Conservation (phyloP, 1,140 invertebrate genomes). For the Bursaphelenchus mucronatus region DNA sequence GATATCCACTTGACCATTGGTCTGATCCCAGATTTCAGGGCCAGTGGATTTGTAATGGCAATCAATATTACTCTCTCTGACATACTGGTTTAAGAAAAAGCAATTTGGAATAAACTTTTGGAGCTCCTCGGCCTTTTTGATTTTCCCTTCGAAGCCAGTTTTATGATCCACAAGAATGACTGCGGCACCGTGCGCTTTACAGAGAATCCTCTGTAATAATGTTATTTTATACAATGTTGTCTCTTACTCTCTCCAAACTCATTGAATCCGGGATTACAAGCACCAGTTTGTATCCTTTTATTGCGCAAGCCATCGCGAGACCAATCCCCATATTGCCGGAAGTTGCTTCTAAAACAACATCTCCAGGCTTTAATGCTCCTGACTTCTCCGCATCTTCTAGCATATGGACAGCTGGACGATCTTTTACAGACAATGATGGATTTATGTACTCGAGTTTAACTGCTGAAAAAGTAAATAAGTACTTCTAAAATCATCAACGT, state of each 20-base stretch:
- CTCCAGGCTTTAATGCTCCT: conserved; percentile 59
- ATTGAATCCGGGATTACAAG: conserved; percentile 62
- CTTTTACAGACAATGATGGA: conserved; percentile 49
- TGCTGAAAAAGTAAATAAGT: too few species aligned
- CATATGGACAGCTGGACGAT: conserved; percentile 47
- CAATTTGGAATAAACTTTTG: too few species aligned
- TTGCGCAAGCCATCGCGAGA: conserved; percentile 61
- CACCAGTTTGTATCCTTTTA: conserved; percentile 62
- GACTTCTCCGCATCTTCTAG: conserved; percentile 58
- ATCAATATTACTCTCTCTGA: conserved; percentile 42
- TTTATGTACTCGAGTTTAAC: conserved; percentile 53
- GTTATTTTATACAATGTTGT: too few species aligned
- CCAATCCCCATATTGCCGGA: conserved; percentile 62
- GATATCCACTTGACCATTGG: conserved; percentile 31
- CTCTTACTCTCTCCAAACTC: conserved; percentile 7
- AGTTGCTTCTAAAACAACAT: conserved; percentile 61
- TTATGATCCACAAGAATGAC: too few species aligned
- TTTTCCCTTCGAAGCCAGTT: too few species aligned
- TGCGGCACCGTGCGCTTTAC: too few species aligned
- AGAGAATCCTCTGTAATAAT: too few species aligned
- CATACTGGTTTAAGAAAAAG: conserved; percentile 34
- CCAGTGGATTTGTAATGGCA: conserved; percentile 46
- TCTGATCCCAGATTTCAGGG: conserved; percentile 53
- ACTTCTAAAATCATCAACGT: too few species aligned
- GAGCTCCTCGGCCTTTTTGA: too few species aligned